A percentile compares a stretch with the other conserved stretches of the same genome.
Evolutionary conservation across 1,140 invertebrate species (phyloP).

Genomic region (Orchesella cincta): DNA sequence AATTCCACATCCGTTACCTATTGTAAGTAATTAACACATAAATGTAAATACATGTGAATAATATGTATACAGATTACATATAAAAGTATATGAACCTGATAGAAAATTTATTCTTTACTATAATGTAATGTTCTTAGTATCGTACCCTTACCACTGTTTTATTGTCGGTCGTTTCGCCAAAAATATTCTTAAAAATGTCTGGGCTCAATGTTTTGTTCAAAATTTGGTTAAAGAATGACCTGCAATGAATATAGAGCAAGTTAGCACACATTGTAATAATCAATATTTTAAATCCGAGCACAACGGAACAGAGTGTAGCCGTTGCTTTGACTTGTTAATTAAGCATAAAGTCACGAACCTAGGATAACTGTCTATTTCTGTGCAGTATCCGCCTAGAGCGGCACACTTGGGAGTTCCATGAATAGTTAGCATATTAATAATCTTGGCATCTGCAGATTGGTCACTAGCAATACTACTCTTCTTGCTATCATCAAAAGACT

Average conservation of each 20-base stretch:
- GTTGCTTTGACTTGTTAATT: too few species aligned
- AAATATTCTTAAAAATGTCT: conserved; percentile 38
- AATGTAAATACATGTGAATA: neutral
- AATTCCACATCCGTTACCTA: neutral
- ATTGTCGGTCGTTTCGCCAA: conserved; percentile 19
- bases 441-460: neutral
- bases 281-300: too few species aligned
- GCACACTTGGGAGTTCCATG: conserved; percentile 6
- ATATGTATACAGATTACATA: too few species aligned
- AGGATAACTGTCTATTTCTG: conserved; percentile 28
- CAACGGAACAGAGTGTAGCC: too few species aligned
- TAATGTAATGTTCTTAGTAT: too few species aligned
- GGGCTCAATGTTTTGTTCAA: conserved; percentile 39
- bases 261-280: neutral
- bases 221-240: conserved; percentile 40
- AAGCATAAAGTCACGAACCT: conserved; percentile 22
- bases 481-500: neutral
- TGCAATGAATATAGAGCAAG: conserved; percentile 17
- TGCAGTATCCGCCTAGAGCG: conserved; percentile 25
- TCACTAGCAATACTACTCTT: conserved; percentile 12
- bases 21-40: neutral
- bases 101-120: too few species aligned
- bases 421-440: neutral
- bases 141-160: neutral
- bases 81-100: too few species aligned